Conservation (phyloP, 2,888 invertebrate species). For the Athripsodes cinereus region DNA sequence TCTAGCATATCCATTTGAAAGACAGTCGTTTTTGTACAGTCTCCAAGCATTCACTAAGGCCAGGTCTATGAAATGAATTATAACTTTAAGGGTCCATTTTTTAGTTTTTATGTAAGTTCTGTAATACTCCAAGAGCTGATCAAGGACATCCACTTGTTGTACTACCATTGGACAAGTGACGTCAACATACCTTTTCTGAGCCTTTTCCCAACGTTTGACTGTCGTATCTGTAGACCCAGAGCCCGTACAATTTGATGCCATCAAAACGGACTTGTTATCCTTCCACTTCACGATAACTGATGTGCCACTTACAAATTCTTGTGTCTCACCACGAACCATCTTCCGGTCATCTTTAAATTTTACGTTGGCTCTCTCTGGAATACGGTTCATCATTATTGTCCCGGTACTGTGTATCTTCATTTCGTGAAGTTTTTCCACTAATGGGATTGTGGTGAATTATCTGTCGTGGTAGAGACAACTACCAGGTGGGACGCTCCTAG, state of each 20-base stretch:
- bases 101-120: conserved; percentile 30
- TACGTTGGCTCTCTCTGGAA: conserved; percentile 6
- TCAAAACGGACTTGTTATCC: conserved; percentile 26
- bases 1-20: neutral
- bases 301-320: conserved; percentile 16
- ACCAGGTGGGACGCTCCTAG: conserved; percentile 18
- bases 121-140: conserved; percentile 30
- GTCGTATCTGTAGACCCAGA: neutral
- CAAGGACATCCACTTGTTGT: conserved; percentile 26
- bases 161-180: conserved; percentile 26
- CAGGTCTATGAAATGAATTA: conserved; percentile 30
- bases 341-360: conserved; percentile 9
- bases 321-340: conserved; percentile 13
- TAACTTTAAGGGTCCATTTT: conserved; percentile 32
- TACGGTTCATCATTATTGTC: conserved; percentile 16
- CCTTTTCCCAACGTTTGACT: conserved; percentile 28
- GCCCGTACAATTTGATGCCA: conserved; percentile 26
- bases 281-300: conserved; percentile 25
- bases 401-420: conserved; percentile 10
- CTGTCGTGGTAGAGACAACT: conserved; percentile 18
- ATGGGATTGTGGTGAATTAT: conserved; percentile 18
- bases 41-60: conserved; percentile 30
- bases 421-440: conserved; percentile 7
- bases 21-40: conserved; percentile 26
- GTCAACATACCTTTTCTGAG: conserved; percentile 21